Conservation (phyloP, 2,113 vertebrate genomes). For the Sisor rabdophorus region DNA sequence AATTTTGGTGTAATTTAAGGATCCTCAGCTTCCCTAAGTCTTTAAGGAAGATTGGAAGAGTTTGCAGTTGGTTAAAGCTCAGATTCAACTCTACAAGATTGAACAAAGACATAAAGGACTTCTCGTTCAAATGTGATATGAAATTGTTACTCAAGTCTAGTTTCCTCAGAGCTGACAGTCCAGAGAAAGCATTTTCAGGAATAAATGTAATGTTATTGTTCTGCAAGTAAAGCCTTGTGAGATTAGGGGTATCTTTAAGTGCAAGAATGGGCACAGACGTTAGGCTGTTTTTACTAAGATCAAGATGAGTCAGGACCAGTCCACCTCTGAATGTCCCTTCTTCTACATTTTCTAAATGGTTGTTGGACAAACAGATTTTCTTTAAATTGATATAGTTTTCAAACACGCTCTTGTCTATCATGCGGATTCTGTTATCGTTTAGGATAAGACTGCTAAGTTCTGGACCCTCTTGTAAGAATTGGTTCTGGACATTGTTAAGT, state of each 20-base stretch:
- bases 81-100: constrained; percentile 53
- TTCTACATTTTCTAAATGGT: constrained; percentile 48
- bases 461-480: constrained; percentile 40
- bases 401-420: constrained; percentile 51
- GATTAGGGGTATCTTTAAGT: constrained; percentile 43
- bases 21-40: constrained; percentile 43
- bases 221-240: constrained; percentile 55
- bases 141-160: constrained; percentile 60
- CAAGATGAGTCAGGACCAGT: constrained; percentile 39
- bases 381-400: constrained; percentile 43
- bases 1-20: constrained; percentile 62
- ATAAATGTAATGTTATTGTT: constrained; percentile 55
- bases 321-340: constrained; percentile 44
- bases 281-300: constrained; percentile 53
- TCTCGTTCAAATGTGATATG: constrained; percentile 46
- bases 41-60: constrained; percentile 47
- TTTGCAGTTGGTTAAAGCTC: constrained; percentile 54
- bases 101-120: constrained; percentile 51
- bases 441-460: constrained; percentile 52
- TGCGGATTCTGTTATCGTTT: constrained; percentile 49
- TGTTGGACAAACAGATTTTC: constrained; percentile 55
- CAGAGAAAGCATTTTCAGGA: constrained; percentile 50
- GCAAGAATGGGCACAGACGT: constrained; percentile 25
- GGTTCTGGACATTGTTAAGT: background rate
- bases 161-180: constrained; percentile 38